Evolutionary conservation across 1,140 invertebrate species (phyloP).

Genomic region (Piezodorus guildinii): DNA sequence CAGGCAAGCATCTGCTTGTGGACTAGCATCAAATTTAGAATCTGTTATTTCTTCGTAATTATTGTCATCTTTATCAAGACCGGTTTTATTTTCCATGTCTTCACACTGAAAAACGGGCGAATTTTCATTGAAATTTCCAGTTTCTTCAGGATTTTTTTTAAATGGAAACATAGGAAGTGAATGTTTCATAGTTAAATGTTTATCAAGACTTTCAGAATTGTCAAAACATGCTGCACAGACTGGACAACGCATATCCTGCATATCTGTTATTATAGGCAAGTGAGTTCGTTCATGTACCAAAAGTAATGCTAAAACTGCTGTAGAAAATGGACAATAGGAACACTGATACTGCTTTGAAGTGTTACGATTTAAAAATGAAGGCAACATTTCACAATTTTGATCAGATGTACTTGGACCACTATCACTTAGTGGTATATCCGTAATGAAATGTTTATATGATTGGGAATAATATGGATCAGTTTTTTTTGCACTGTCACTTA

Average conservation of each 20-base stretch:
- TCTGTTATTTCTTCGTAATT: constrained; percentile 15
- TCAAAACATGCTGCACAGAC: constrained; percentile 45
- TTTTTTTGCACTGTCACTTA: constrained; percentile 14
- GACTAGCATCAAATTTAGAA: background rate
- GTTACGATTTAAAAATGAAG: constrained; percentile 10
- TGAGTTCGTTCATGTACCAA: constrained; percentile 84
- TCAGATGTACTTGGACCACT: constrained; percentile 14
- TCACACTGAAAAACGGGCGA: background rate
- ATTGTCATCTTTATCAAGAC: constrained; percentile 17
- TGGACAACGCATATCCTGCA: constrained; percentile 40
- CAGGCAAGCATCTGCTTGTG: constrained; percentile 8
- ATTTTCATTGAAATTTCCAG: constrained; percentile 5
- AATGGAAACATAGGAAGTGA: background rate
- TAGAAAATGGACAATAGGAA: constrained; percentile 79
- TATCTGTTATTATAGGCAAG: constrained; percentile 5
- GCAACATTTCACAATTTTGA: constrained; percentile 6
- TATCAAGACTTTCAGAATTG: constrained; percentile 23
- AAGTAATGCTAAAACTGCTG: constrained; percentile 73
- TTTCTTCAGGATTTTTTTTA: background rate
- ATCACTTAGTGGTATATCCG: background rate
- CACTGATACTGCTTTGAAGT: constrained; percentile 62
- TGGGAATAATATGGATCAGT: background rate
- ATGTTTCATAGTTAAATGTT: constrained; percentile 21
- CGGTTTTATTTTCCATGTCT: constrained; percentile 3
- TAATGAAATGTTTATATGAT: background rate